Evolutionary conservation across 2,797 vertebrate genomes (phyloP), one percentile per base, ranked within the genome.

Genomic region (Myripristis murdjan): DNA sequence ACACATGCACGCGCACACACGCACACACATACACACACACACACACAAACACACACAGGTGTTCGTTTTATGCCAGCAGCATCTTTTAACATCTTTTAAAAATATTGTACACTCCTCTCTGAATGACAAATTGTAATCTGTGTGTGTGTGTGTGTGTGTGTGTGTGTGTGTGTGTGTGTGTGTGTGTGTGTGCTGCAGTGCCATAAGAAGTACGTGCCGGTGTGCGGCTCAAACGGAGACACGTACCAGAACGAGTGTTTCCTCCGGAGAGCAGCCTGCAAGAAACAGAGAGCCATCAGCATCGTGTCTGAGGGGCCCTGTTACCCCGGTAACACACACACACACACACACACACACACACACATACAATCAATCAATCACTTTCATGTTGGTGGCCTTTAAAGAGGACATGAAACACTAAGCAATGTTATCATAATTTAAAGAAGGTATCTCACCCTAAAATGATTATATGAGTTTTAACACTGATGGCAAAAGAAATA

Each of bases 241-340:
- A 98, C 97, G 65, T 99, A 98, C 83, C 97, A 99, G 94, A 99
- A 98, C 43, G 97, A 99, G 87, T 99, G 97, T 81, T 98, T 96
- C 89, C 94, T 99, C 88, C 92, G 95, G 83, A 95, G 97, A 89
- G 97, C 97, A 56, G 94, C 98, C 80, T 99, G 98, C 92, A 99
- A 97, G 80, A 97, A 97, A 65, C 98, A 99, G 87, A 96, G 95
- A 86, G 91, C 95, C 79, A 94, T 99, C 92, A 93, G 89, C 59
- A 87, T 96, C 44, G 86, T 94, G 73, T 92, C 96, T 6, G 94
- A 95, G 79, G 96, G 96, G 69, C 92, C 96, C 51, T 99, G 97
- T 83, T 97, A 97, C 90, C 95, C 95, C 4, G 97, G 97, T 99
- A 94, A 93, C 96, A 80, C 79, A 53, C 39, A 31, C 39, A 35